Evolutionary conservation across 2,888 invertebrate species (phyloP), one percentile per base, ranked within the genome.

Genomic region (Homarus gammarus): DNA sequence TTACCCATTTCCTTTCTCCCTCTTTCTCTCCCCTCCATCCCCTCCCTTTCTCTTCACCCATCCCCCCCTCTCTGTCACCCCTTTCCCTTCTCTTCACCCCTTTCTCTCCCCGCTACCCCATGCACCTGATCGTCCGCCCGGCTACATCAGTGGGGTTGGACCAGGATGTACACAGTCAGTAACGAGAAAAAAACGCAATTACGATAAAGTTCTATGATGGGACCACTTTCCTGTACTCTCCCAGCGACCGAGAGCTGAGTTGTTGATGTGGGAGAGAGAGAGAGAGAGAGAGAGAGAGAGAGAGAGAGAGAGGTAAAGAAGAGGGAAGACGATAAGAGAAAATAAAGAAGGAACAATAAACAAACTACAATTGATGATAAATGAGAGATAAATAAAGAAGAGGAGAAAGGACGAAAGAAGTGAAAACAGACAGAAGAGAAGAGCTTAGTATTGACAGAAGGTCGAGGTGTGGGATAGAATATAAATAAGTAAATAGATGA

Each of bases 141-240:
- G 40, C 10, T 1, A 15, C 49, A 27, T 15, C 15, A 12, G 70
- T 31, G 44, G 22, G 75, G 44, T 75, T 44, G 27, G 2, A 75
- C 75, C 75, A n/a, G 75, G 75, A 75, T 75, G 75, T 12, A 22
- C 40, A 49, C 31, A 40, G 44, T 44, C 75, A 44, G 44, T 75
- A 75, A 75, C 75, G 10, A 12, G n/a, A 5, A 75, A 75, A 75
- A 75, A 44, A 49, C 44, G 44, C 44, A 75, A 75, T 75, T 44
- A 75, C 44, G 44, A 44, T 75, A 75, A 75, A 44, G 36, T n/a
- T 38, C 27, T 49, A 75, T 75, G 44, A 44, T 44, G 2, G 75
- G 10, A 44, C n/a, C 75, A 75, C 75, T 75, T 75, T 75, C 75
- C 75, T 75, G 75, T 75, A 75, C 75, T 44, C 44, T 75, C 49